These are phyloP conservation scores for Salminus brasiliensis DNA, from an alignment of 2,113 vertebrate genomes.

Conservation along the genomic window DNA sequence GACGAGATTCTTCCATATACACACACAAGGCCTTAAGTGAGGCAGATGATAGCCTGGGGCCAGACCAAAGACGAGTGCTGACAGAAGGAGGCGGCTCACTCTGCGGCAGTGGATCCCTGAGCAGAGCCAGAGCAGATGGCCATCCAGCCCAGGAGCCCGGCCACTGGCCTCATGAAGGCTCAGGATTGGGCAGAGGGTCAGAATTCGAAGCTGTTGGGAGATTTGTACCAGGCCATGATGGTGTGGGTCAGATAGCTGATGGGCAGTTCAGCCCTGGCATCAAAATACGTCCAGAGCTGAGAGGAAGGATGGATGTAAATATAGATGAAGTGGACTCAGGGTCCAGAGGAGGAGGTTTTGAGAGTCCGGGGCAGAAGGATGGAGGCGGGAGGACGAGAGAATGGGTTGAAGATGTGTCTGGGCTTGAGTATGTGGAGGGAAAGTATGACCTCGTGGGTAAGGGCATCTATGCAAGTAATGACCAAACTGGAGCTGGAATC, in stretches of 20 bases:
- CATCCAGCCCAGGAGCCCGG: not conserved
- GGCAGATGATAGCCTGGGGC: not conserved
- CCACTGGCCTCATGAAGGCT: not conserved
- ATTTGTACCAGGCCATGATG: not conserved
- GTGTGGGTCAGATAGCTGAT: constrained; percentile 6
- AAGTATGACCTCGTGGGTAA: not conserved
- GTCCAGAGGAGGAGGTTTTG: not conserved
- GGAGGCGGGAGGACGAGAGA: constrained; percentile 15
- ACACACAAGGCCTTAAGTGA: not conserved
- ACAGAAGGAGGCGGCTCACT: not conserved
- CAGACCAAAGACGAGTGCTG: not conserved
- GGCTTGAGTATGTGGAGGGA: constrained; percentile 1
- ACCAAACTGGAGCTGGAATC: constrained; percentile 1
- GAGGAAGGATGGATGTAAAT: not conserved
- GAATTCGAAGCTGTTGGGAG: constrained; percentile 14
- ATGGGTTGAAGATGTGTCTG: constrained; percentile 22
- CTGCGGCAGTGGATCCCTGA: not conserved
- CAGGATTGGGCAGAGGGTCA: not conserved
- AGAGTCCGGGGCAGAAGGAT: not conserved
- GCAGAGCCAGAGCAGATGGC: not conserved
- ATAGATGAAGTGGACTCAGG: constrained; percentile 51
- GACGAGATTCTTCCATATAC: constrained; percentile 29
- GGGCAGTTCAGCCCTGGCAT: not conserved
- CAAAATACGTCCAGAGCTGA: not conserved
- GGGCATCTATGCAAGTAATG: not conserved